Conservation (phyloP, 2,797 vertebrate genomes). For the Neostethus bicornis region DNA sequence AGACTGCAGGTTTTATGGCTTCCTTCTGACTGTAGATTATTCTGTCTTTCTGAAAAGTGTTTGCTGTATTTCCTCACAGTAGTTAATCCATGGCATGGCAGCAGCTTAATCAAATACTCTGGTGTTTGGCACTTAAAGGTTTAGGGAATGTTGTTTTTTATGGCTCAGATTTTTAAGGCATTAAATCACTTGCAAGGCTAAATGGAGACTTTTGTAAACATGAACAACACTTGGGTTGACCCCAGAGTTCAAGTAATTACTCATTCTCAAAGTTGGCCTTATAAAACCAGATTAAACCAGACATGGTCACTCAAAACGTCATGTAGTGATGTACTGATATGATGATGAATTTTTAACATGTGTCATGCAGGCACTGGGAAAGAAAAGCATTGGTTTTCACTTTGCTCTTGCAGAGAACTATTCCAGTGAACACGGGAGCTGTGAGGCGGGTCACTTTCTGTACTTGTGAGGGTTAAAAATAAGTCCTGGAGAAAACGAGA, state of each 20-base stretch:
- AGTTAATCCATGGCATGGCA: constrained; percentile 65
- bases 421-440: too few relatives aligned
- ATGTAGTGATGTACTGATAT: constrained; percentile 16
- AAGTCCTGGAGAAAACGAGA: too few relatives aligned
- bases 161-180: constrained; percentile 62
- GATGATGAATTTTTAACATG: constrained; percentile 10
- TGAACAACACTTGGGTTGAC: constrained; percentile 70
- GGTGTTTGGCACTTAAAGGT: constrained; percentile 68
- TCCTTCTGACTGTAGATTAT: constrained; percentile 68
- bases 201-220: constrained; percentile 70
- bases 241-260: constrained; percentile 59
- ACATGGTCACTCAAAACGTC: constrained; percentile 35
- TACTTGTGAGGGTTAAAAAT: too few relatives aligned
- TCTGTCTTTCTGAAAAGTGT: constrained; percentile 74
- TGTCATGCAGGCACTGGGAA: neutral
- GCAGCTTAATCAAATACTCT: constrained; percentile 61
- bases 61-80: constrained; percentile 69
- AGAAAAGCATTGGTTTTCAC: too few relatives aligned
- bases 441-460: too few relatives aligned
- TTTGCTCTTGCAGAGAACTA: too few relatives aligned
- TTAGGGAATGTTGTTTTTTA: constrained; percentile 56
- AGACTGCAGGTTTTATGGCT: constrained; percentile 75
- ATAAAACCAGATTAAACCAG: constrained; percentile 57
- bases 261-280: constrained; percentile 50
- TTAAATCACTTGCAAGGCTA: constrained; percentile 69